Evolutionary conservation across 2,113 vertebrate species (phyloP).

Genomic region (Cygnus atratus): DNA sequence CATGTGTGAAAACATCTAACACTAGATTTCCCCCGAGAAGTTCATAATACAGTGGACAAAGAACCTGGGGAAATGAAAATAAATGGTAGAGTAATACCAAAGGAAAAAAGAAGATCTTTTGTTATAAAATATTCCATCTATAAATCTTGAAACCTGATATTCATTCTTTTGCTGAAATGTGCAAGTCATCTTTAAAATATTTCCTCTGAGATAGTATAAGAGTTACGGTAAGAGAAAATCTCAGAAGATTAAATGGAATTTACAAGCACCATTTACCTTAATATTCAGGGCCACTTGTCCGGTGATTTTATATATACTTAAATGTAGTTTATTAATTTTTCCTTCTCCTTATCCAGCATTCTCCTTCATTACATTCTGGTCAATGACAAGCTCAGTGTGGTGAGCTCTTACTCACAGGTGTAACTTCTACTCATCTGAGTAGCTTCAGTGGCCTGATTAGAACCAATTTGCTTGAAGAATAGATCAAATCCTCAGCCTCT

Average conservation of each 20-base stretch:
- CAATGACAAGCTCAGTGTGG: background rate
- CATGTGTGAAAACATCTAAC: constrained; percentile 45
- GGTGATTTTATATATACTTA: constrained; percentile 31
- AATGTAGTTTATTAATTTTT: constrained; percentile 43
- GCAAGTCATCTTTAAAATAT: constrained; percentile 53
- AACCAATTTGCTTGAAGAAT: background rate
- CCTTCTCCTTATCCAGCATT: background rate
- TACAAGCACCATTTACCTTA: constrained; percentile 64
- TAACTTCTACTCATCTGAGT: background rate
- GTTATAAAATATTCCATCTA: constrained; percentile 38
- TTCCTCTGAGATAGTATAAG: constrained; percentile 37
- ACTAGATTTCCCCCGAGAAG: constrained; percentile 64
- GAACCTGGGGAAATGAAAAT: constrained; percentile 59
- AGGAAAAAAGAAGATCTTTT: constrained; percentile 49
- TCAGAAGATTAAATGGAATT: constrained; percentile 62
- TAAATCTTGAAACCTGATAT: constrained; percentile 49
- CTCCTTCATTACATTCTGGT: background rate
- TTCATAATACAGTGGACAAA: constrained; percentile 41
- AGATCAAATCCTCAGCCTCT: background rate
- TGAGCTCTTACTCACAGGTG: background rate
- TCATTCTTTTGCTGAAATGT: constrained; percentile 28
- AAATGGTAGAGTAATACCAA: constrained; percentile 55
- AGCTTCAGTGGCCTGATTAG: background rate
- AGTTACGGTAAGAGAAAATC: constrained; percentile 28
- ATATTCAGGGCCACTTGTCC: constrained; percentile 42